Evolutionary conservation across 1,140 invertebrate genomes (phyloP), one percentile per base, ranked within the genome.

Genomic region (Drosophila elegans): DNA sequence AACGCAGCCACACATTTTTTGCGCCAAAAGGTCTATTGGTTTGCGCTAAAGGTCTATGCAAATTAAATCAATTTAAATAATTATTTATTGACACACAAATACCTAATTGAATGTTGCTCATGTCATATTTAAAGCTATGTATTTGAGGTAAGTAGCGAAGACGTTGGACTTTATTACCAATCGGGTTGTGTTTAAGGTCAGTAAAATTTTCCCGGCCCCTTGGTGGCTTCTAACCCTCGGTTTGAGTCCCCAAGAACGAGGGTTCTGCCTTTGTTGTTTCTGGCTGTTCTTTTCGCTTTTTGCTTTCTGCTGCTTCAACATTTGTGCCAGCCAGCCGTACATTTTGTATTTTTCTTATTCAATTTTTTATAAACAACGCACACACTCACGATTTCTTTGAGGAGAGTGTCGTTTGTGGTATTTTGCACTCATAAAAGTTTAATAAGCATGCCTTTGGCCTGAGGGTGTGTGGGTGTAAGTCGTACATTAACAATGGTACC

Each of bases 331-430:
- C 39, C 59, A 36, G 49, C 45, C 73, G 62, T 48, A 60, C 49
- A 63, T 56, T 73, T 81, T 61, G 52, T 54, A 25, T 78, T 63
- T 68, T 44, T 67, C 49, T 67, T 80, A 64, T 85, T 84, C 61
- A 80, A 84, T 85, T 81, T 80, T 84, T 69, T 86, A 86, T 81
- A 78, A 77, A 66, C 81, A 85, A 80, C 51, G 48, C 59, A 56
- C 36, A 45, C 27, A 55, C 10, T 27, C 27, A 55, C 11, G 42
- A 7, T 16, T 11, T 10, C 4, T 36, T 29, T 36, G 49, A 9
- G 13, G 32, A 56, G n/a, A 21, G 46, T 36, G 36, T 32, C 44
- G 41, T 56, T 67, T 63, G 76, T 54, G 62, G 45, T 77, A 80
- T 85, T 66, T 66, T 85, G 51, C 42, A 52, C 62, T 85, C 79